Evolutionary conservation across 2,888 invertebrate genomes (phyloP).

Genomic region (Microctonus brassicae): DNA sequence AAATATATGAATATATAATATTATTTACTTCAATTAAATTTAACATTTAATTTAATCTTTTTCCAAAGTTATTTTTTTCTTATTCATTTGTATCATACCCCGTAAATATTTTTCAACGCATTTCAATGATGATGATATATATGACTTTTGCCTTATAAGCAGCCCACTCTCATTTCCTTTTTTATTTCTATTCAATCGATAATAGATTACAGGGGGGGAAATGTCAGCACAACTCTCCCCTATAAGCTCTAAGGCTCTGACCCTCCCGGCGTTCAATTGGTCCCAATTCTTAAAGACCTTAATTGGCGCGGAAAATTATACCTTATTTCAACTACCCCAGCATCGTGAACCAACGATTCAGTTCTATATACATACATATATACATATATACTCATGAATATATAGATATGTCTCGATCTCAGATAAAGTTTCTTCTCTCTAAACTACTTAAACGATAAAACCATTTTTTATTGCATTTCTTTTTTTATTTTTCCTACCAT

Average conservation of each 20-base stretch:
- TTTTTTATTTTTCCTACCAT: constrained; percentile 23
- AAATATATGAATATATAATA: no score
- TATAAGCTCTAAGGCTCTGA: constrained; percentile 61
- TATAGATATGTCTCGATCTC: background rate
- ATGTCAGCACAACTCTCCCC: constrained; percentile 61
- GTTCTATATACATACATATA: constrained; percentile 19
- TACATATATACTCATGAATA: no score
- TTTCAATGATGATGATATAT: no score
- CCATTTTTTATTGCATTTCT: no score
- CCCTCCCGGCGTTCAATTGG: constrained; percentile 68
- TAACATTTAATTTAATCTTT: no score
- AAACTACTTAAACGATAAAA: constrained; percentile 31
- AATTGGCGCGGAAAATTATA: constrained; percentile 70
- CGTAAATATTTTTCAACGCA: no score
- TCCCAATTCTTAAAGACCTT: constrained; percentile 70
- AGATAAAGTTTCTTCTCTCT: constrained; percentile 7
- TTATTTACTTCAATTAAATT: no score
- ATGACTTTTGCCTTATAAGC: constrained; percentile 8
- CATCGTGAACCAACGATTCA: constrained; percentile 23
- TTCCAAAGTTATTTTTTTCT: no score
- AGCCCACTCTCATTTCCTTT: background rate
- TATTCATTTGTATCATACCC: no score
- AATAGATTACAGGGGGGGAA: constrained; percentile 69
- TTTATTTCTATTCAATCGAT: constrained; percentile 67
- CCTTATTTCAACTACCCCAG: constrained; percentile 64